Percentiles rank a stretch among this genome's conserved stretches.
Conservation (phyloP, 2,113 vertebrate species). For the Myxocyprinus asiaticus region DNA sequence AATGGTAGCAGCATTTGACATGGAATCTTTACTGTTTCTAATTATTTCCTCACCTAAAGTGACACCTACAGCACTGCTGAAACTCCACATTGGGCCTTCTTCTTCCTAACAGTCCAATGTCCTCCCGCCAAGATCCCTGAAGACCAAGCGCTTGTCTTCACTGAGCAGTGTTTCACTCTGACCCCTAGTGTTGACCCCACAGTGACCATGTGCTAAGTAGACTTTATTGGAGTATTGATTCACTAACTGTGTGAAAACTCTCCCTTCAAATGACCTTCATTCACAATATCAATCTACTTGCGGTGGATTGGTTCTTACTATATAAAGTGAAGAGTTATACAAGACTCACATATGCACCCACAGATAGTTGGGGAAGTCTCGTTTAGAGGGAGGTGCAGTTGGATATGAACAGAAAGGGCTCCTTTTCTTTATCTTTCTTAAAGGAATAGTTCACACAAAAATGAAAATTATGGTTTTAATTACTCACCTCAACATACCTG, state of each 20-base stretch:
- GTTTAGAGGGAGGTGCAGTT: slow-evolving; percentile 10
- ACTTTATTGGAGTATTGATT: slow-evolving; percentile 29
- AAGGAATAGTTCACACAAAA: too few species aligned
- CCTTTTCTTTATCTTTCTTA: background rate
- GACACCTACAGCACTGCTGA: slow-evolving; percentile 50
- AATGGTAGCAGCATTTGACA: slow-evolving; percentile 51
- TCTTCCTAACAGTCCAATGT: background rate
- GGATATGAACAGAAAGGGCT: slow-evolving; percentile 9
- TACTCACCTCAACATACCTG: too few species aligned
- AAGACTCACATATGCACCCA: background rate
- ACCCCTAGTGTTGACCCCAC: slow-evolving; percentile 38
- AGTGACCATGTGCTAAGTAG: slow-evolving; percentile 20
- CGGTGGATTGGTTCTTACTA: slow-evolving; percentile 21
- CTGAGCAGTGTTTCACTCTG: slow-evolving; percentile 18
- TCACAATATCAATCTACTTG: slow-evolving; percentile 54
- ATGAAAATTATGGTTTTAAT: too few species aligned
- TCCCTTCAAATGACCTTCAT: slow-evolving; percentile 63
- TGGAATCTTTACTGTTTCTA: slow-evolving; percentile 2
- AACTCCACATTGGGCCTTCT: slow-evolving; percentile 46
- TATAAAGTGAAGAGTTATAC: background rate
- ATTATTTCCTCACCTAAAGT: slow-evolving; percentile 25
- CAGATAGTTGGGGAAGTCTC: background rate
- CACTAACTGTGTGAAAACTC: slow-evolving; percentile 6
- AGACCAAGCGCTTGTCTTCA: background rate
- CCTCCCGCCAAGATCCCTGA: background rate